A percentile compares a stretch with the other conserved stretches of the same genome.
Evolutionary conservation across 2,888 invertebrate species (phyloP).

Genomic region (Phlogophora meticulosa): DNA sequence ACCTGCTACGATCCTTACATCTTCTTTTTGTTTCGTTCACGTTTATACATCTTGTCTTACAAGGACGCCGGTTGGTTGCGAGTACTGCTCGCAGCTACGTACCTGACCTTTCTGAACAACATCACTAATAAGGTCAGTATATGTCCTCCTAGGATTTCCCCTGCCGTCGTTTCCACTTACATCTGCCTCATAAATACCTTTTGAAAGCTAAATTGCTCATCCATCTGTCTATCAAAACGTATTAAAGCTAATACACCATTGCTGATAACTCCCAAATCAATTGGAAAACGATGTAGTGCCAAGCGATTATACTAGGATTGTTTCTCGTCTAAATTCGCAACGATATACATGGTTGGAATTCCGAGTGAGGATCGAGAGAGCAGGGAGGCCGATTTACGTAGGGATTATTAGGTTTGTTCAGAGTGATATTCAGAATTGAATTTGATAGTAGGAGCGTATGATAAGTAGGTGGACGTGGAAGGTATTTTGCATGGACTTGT

Average conservation of each 20-base stretch:
- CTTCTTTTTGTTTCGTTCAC: too few species aligned
- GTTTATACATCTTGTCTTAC: too few species aligned
- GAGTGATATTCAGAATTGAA: slow-evolving; percentile 34
- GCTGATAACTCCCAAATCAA: slow-evolving; percentile 41
- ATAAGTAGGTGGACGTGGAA: background rate
- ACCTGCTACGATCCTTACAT: too few species aligned
- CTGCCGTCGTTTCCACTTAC: too few species aligned
- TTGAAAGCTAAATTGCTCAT: too few species aligned
- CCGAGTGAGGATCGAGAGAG: slow-evolving; percentile 8
- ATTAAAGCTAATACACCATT: slow-evolving; percentile 16
- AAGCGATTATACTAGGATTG: slow-evolving; percentile 42
- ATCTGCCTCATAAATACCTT: too few species aligned
- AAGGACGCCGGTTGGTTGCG: too few species aligned
- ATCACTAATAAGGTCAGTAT: too few species aligned
- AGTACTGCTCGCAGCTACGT: too few species aligned
- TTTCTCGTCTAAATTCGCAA: slow-evolving; percentile 43
- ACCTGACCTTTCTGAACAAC: too few species aligned
- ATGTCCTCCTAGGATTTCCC: too few species aligned
- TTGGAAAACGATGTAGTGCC: slow-evolving; percentile 48
- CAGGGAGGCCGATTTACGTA: slow-evolving; percentile 28
- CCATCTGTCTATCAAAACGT: slow-evolving; percentile 4
- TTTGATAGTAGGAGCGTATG: background rate
- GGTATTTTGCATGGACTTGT: background rate
- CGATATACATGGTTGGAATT: slow-evolving; percentile 44
- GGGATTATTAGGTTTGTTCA: slow-evolving; percentile 46